A percentile compares a stretch with the other conserved stretches of the same genome.
Conservation (phyloP, 1,140 invertebrate species). For the Tetramorium alpestre region DNA sequence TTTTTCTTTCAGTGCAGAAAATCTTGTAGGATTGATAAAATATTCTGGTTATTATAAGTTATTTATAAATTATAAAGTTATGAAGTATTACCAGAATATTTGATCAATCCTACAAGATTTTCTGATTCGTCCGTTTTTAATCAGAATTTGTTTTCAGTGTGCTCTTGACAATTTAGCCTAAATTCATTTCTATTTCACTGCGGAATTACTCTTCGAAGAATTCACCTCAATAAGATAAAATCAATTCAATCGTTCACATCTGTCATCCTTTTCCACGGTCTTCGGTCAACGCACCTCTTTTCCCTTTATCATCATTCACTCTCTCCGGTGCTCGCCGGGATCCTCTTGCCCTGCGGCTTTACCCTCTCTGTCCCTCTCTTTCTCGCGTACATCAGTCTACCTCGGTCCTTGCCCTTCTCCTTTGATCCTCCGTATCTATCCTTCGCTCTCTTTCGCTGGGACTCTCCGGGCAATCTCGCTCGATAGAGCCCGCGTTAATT, state of each 20-base stretch:
- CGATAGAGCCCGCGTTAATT: conserved; percentile 73
- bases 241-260: conserved; percentile 48
- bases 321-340: conserved; percentile 8
- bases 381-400: conserved; percentile 5
- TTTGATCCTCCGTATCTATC: conserved; percentile 11
- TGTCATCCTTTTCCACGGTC: conserved; percentile 38
- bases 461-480: conserved; percentile 65
- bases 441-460: conserved; percentile 44
- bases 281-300: conserved; percentile 49
- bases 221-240: conserved; percentile 43
- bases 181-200: not conserved
- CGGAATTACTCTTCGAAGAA: conserved; percentile 20
- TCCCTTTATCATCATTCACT: conserved; percentile 29
- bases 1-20: too few species aligned
- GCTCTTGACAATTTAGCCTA: not conserved
- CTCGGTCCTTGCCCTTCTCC: not conserved
- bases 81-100: too few species aligned
- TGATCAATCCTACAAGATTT: too few species aligned
- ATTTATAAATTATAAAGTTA: too few species aligned
- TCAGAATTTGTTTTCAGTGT: too few species aligned
- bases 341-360: not conserved
- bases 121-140: too few species aligned
- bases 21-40: too few species aligned
- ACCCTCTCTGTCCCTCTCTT: conserved; percentile 26
- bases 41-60: too few species aligned